Conservation (phyloP, 1,140 invertebrate genomes). For the Drosophila athabasca region DNA sequence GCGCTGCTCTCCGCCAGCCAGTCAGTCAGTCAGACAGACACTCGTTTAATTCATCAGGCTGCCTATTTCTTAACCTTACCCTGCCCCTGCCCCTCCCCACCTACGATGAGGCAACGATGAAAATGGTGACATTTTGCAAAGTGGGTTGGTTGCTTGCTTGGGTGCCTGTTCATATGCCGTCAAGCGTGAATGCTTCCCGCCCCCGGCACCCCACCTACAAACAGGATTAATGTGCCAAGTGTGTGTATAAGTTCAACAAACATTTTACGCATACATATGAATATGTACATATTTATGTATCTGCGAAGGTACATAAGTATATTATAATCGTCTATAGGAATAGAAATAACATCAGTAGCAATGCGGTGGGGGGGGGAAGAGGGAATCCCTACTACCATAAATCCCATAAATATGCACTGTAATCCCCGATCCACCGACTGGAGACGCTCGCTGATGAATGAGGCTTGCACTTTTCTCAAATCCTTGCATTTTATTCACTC, state of each 20-base stretch:
- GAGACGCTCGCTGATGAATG: slow-evolving; percentile 30
- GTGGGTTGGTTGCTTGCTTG: slow-evolving; percentile 47
- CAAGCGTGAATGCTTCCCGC: slow-evolving; percentile 15
- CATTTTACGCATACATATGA: slow-evolving; percentile 10
- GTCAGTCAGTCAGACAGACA: slow-evolving; percentile 5
- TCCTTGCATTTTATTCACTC: slow-evolving; percentile 69
- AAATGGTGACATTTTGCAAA: slow-evolving; percentile 58
- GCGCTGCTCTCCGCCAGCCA: too few species aligned
- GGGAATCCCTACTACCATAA: slow-evolving; percentile 14
- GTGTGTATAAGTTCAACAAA: slow-evolving; percentile 57
- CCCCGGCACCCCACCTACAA: neutral
- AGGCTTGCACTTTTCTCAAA: slow-evolving; percentile 56
- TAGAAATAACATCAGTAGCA: slow-evolving; percentile 13
- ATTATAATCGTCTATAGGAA: slow-evolving; percentile 32
- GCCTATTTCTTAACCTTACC: neutral
- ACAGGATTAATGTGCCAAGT: slow-evolving; percentile 60
- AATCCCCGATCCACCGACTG: slow-evolving; percentile 32
- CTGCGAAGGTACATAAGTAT: neutral
- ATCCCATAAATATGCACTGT: slow-evolving; percentile 12
- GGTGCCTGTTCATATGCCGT: slow-evolving; percentile 25
- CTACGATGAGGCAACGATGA: slow-evolving; percentile 14
- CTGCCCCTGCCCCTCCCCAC: too few species aligned
- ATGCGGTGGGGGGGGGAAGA: neutral
- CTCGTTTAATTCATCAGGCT: slow-evolving; percentile 55
- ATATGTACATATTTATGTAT: slow-evolving; percentile 1